Base-by-base conservation (phyloP, 2,113 vertebrate genomes). In the Cochlearius cochlearius region DNA sequence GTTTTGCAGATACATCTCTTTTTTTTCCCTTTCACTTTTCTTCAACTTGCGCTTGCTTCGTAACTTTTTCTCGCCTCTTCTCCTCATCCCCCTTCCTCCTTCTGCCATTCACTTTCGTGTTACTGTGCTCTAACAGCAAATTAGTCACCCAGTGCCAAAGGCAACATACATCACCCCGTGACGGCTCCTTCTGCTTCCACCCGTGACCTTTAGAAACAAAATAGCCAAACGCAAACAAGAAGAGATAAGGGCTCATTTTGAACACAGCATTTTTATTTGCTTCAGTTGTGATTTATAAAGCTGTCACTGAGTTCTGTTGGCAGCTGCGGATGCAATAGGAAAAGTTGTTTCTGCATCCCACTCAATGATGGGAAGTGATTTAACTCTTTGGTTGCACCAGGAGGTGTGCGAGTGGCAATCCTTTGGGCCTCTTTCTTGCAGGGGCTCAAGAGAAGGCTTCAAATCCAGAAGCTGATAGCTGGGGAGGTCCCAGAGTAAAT, bases 201-300 rank as follows among this genome's bases (percentile, higher is more conserved):
- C 52, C 12, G 1, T 64, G 95, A 97, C 91, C 92, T 96, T 92
- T 85, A 59, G 72, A 96, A 96, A 83, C n/a, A 58, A 77, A 94
- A 69, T 7, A 94, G 85, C 59, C 79, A 22, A 19, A 26, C 1
- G 58, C 90, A 95, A 96, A 95, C 85, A 96, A 23, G 8, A 18
- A 58, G 75, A 90, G 95, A 96, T 96, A 95, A 96, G 86, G 68
- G 53, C 34, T 77, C 55, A 10, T 53, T 84, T 12, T 20, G 74
- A 89, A 71, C 49, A 2, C 15, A 0, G 77, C 26, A 21, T 56
- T 88, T 96, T 90, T 88, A 47, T 95, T 93, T 96, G 86, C 79
- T 90, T 91, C 92, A 59, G 93, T 78, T 86, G 96, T 17, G 92
- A 95, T 90, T 90, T 92, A 88, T 93, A 83, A 90, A 90, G 78